phyloP scores from a whole-genome alignment of 2,888 invertebrate genomes.

The Amitus sp. region DNA sequence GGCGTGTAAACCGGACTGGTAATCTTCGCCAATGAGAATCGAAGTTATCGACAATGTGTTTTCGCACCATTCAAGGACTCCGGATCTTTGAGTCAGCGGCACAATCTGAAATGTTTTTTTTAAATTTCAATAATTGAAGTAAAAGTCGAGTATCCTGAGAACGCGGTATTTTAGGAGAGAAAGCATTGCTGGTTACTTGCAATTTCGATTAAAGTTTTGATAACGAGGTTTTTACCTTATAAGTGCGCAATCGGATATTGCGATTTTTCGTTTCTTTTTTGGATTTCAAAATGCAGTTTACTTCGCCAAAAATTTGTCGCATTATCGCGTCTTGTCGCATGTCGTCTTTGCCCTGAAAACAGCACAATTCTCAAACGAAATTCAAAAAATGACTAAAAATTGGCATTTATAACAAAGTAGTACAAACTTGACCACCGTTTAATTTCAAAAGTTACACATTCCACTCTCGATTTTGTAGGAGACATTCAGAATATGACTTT shows the following conservation, averaged over 20 bases:
- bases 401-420: too few relatives aligned
- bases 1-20: constrained; percentile 74
- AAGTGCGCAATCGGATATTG: constrained; percentile 83
- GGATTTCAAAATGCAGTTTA: constrained; percentile 79
- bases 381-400: too few relatives aligned
- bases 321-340: constrained; percentile 95
- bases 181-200: too few relatives aligned
- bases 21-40: constrained; percentile 72
- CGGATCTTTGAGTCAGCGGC: constrained; percentile 84
- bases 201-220: too few relatives aligned
- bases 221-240: constrained; percentile 72
- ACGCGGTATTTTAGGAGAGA: too few relatives aligned
- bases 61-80: constrained; percentile 92
- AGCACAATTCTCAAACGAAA: too few relatives aligned
- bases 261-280: constrained; percentile 75
- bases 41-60: constrained; percentile 83
- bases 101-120: constrained; percentile 75
- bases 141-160: too few relatives aligned
- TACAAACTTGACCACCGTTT: too few relatives aligned
- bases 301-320: constrained; percentile 93
- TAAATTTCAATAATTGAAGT: too few relatives aligned
- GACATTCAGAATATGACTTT: too few relatives aligned
- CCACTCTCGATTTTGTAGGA: too few relatives aligned
- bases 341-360: constrained; percentile 83
- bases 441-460: too few relatives aligned